Percentiles rank a stretch among this genome's conserved stretches.
phyloP scores from a whole-genome alignment of 2,113 vertebrate species.

The Neodontobutis hainanensis region DNA sequence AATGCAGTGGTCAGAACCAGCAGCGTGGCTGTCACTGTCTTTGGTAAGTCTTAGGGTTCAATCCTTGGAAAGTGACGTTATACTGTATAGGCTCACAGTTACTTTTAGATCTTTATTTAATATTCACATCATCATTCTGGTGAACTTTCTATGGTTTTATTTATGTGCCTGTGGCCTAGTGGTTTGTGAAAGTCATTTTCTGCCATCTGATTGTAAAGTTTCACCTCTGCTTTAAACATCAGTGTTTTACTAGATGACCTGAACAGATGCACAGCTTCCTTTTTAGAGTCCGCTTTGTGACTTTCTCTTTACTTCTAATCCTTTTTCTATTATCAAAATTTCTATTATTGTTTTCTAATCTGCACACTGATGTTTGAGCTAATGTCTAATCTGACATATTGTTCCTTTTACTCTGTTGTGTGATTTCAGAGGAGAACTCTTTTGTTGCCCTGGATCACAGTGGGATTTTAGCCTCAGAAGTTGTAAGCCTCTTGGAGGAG shows the following conservation, averaged over 20 bases:
- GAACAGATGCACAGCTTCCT: conserved; percentile 67
- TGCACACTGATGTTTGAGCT: conserved; percentile 2
- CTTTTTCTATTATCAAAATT: conserved; percentile 12
- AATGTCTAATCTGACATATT: not conserved
- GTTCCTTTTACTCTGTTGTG: conserved; percentile 6
- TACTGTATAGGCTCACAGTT: not conserved
- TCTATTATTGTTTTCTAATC: conserved; percentile 2
- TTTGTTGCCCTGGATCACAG: conserved; percentile 87
- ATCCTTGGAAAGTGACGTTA: no score
- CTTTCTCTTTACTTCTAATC: not conserved
- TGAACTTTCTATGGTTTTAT: conserved; percentile 13
- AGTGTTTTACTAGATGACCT: conserved; percentile 64
- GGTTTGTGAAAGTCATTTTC: conserved; percentile 51
- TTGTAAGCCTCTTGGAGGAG: conserved; percentile 86
- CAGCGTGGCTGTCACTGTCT: conserved; percentile 83
- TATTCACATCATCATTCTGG: conserved; percentile 19
- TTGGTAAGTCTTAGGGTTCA: conserved; percentile 75
- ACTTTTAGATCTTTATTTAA: conserved; percentile 14
- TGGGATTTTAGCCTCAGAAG: conserved; percentile 81
- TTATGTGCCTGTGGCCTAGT: conserved; percentile 17
- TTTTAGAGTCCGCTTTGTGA: conserved; percentile 22
- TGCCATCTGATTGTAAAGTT: conserved; percentile 38
- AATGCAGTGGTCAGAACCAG: conserved; percentile 78
- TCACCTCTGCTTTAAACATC: conserved; percentile 70
- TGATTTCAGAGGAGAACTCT: conserved; percentile 80